Base-by-base conservation (phyloP, 1,140 invertebrate genomes). In the Choristoneura fumiferana region DNA sequence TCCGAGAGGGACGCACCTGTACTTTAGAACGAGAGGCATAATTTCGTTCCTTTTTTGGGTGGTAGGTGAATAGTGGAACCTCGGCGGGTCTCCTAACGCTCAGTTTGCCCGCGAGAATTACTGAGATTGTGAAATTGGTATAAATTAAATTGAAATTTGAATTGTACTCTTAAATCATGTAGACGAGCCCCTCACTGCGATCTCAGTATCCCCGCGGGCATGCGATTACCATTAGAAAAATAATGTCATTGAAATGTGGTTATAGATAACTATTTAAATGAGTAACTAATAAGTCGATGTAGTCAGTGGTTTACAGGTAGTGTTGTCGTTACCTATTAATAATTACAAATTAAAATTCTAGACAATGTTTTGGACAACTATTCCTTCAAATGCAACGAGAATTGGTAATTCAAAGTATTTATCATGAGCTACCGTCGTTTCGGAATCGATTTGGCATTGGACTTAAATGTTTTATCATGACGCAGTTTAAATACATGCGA, bases 301-400 rank as follows among this genome's bases (percentile, higher is more conserved):
- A 88, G 85, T 84, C 85, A 76, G 69, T 82, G 83, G 80, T 86
- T 86, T 74, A 71, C 68, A 78, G 74, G 82, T 88, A 88, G 85
- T 84, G 71, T 81, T 75, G 76, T 84, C 77, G 76, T 84, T 84
- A 81, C 74, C 71, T 78, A 74, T 74, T 69, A 69, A 63, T 65
- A 60, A 65, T 62, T 69, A 49, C 18, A 65, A 33, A 57, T 18
- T 37, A 35, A 54, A 38, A 53, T 49, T 54, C 61, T 66, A 65
- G 63, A 71, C 61, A 62, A 54, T 40, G 52, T 49, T 54, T 63
- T 66, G 67, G 63, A 71, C 63, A 62, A 67, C 61, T 65, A 63
- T 53, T 67, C 34, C 59, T 73, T 73, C 76, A 29, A 29, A 3
- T 29, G 74, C 69, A 75, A 68, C 68, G 68, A 79, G 66, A 74